Conservation (phyloP, 2,113 vertebrate species). For the Sebastes schlegelii region DNA sequence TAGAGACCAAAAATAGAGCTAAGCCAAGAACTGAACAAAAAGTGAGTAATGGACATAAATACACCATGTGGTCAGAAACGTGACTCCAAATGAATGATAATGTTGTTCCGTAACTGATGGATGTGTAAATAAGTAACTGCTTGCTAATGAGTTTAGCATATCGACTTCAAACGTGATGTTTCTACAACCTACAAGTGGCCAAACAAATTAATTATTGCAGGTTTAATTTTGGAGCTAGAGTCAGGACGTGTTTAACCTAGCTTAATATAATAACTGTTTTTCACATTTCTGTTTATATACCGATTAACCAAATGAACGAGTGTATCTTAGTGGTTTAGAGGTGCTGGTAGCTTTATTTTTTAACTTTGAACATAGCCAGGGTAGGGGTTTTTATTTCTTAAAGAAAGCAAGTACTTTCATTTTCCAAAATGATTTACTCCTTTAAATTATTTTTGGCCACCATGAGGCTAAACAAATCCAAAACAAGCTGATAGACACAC, state of each 20-base stretch:
- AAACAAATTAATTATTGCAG: background rate
- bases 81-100: no score
- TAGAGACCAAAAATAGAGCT: no score
- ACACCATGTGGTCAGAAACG: no score
- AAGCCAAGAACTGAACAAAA: no score
- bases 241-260: background rate
- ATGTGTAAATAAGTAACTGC: no score
- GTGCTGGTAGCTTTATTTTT: no score
- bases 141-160: background rate
- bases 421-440: background rate
- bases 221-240: background rate
- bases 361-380: no score
- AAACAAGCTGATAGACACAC: background rate
- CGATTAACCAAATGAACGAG: background rate
- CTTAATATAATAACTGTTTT: background rate
- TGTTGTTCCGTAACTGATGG: no score
- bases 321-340: no score
- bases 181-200: background rate
- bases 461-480: background rate
- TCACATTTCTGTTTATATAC: background rate
- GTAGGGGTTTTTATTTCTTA: no score
- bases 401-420: background rate
- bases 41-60: no score
- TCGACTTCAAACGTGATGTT: background rate
- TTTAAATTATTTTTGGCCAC: background rate